A percentile compares a stretch with the other conserved stretches of the same genome.
These are phyloP conservation scores for Drosophila subsilvestris DNA, from an alignment of 2,888 invertebrate species.

Conservation along the genomic window DNA sequence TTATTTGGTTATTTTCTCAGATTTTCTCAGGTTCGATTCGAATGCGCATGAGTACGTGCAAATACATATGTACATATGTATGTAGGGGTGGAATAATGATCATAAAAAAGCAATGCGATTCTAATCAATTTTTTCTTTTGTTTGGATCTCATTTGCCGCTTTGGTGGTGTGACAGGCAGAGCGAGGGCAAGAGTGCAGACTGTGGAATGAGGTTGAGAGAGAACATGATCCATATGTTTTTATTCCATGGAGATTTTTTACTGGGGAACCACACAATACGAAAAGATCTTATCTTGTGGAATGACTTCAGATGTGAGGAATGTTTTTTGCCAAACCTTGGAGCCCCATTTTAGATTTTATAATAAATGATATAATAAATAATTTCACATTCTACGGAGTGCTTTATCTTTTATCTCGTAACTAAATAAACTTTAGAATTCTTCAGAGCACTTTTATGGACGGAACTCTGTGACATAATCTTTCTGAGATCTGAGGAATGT, in stretches of 20 bases:
- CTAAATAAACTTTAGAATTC: neutral
- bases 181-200: slow-evolving; percentile 15
- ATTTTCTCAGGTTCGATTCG: neutral
- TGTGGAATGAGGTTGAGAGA: slow-evolving; percentile 28
- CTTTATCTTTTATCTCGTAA: neutral
- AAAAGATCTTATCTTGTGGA: slow-evolving; percentile 18
- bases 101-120: slow-evolving; percentile 36
- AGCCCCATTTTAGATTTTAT: slow-evolving; percentile 5
- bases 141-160: neutral
- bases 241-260: slow-evolving; percentile 9
- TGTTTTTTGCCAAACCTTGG: neutral
- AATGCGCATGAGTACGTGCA: slow-evolving; percentile 14
- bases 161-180: slow-evolving; percentile 3
- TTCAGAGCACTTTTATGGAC: too few relatives aligned
- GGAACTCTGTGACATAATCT: too few relatives aligned
- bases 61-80: too few relatives aligned
- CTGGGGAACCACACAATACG: slow-evolving; percentile 2
- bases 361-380: slow-evolving; percentile 18
- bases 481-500: neutral
- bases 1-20: slow-evolving; percentile 22
- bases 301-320: neutral
- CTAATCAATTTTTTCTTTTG: slow-evolving; percentile 31
- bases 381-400: neutral
- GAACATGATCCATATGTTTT: slow-evolving; percentile 32
- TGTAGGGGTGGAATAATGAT: slow-evolving; percentile 19